phyloP scores from a whole-genome alignment of 2,888 invertebrate genomes.

The Chymomyza procnemis region DNA sequence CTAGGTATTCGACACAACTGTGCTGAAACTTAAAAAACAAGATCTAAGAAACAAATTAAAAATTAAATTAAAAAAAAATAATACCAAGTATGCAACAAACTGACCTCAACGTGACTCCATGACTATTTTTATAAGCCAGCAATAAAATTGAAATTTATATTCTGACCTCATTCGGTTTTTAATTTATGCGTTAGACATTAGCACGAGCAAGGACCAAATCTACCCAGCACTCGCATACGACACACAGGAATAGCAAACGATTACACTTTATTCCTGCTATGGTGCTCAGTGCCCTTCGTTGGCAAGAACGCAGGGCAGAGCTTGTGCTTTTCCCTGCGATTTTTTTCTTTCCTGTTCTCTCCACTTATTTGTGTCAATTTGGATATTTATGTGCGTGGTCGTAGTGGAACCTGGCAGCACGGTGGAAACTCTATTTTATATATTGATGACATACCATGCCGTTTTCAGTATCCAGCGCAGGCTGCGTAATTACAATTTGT shows the following conservation, averaged over 20 bases:
- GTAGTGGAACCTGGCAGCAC: not conserved
- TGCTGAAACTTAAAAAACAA: no score
- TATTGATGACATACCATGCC: not conserved
- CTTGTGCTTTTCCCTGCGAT: no score
- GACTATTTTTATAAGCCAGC: slow-evolving; percentile 10
- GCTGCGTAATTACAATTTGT: slow-evolving; percentile 68
- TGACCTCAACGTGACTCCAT: not conserved
- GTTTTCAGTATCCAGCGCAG: slow-evolving; percentile 5
- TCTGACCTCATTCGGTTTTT: slow-evolving; percentile 61
- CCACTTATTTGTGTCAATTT: slow-evolving; percentile 70
- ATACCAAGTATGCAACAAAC: no score
- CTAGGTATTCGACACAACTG: no score
- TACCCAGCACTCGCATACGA: not conserved
- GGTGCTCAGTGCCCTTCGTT: not conserved
- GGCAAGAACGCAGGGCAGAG: slow-evolving; percentile 10
- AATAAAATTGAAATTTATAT: slow-evolving; percentile 65
- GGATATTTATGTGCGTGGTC: slow-evolving; percentile 54
- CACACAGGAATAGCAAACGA: not conserved
- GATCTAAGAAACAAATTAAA: no score
- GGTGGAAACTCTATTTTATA: slow-evolving; percentile 47
- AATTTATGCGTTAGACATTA: slow-evolving; percentile 52
- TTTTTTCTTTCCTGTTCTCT: slow-evolving; percentile 32
- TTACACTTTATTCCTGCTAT: not conserved
- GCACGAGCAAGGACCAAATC: not conserved
- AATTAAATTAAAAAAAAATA: not conserved